A percentile compares a stretch with the other conserved stretches of the same genome.
Evolutionary conservation across 2,888 invertebrate species (phyloP).

Genomic region (Drosophila aldrichi): DNA sequence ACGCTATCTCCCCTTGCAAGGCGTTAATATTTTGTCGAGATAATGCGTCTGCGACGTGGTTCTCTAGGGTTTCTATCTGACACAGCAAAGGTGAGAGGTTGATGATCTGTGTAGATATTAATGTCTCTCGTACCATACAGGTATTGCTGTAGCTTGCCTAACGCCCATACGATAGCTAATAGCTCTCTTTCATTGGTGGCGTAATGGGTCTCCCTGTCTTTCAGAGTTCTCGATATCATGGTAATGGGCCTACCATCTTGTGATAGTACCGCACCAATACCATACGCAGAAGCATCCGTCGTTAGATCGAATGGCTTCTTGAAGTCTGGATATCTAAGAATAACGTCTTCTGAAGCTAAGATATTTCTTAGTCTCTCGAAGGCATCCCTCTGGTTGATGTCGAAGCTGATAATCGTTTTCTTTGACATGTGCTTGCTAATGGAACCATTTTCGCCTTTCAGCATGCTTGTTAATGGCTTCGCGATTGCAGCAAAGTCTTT

Average conservation of each 20-base stretch:
- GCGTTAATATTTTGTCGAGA: no score
- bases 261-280: not conserved
- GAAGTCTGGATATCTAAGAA: not conserved
- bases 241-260: not conserved
- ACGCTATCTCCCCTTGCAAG: no score
- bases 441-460: not conserved
- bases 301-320: no score
- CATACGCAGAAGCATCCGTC: not conserved
- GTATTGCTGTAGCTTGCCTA: not conserved
- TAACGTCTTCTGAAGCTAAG: not conserved
- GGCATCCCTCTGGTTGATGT: not conserved
- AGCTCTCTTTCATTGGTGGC: not conserved
- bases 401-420: not conserved
- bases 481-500: not conserved
- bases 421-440: not conserved
- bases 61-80: no score
- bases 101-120: no score
- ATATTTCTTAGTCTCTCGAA: not conserved
- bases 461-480: not conserved
- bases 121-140: not conserved
- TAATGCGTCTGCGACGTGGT: no score
- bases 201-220: not conserved
- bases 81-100: no score
- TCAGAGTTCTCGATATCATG: not conserved
- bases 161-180: not conserved